phyloP scores from a whole-genome alignment of 1,140 invertebrate species.

The Atta colombica region DNA sequence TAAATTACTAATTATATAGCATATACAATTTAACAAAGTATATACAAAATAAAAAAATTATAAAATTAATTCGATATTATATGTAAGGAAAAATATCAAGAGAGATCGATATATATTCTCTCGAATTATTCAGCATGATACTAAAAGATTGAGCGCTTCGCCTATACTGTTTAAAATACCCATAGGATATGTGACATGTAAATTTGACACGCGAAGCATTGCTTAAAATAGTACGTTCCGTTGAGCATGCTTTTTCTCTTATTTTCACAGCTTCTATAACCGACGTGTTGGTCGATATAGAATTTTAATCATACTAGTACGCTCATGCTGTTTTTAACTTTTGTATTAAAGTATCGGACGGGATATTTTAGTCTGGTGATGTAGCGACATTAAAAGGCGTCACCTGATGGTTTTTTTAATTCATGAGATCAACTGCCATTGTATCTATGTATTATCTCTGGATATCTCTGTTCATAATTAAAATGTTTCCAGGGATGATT shows the following conservation, averaged over 20 bases:
- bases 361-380: neutral
- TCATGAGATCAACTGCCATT: neutral
- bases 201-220: conserved; percentile 12
- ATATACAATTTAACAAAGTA: neutral
- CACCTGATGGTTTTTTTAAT: conserved; percentile 19
- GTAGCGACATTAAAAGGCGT: neutral
- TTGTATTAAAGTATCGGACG: conserved; percentile 13
- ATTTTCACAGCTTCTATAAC: conserved; percentile 3
- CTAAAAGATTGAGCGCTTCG: conserved; percentile 11
- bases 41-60: neutral
- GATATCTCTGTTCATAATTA: neutral
- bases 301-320: conserved; percentile 35
- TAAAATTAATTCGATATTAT: neutral
- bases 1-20: neutral
- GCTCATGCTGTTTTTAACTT: conserved; percentile 34
- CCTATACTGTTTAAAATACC: neutral
- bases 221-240: conserved; percentile 12
- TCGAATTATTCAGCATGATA: neutral
- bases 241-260: neutral
- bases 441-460: neutral
- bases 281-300: neutral
- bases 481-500: conserved; percentile 8
- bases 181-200: neutral
- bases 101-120: neutral
- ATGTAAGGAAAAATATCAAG: neutral